Evolutionary conservation across 2,113 vertebrate species (phyloP).

Genomic region (Corapipo altera): DNA sequence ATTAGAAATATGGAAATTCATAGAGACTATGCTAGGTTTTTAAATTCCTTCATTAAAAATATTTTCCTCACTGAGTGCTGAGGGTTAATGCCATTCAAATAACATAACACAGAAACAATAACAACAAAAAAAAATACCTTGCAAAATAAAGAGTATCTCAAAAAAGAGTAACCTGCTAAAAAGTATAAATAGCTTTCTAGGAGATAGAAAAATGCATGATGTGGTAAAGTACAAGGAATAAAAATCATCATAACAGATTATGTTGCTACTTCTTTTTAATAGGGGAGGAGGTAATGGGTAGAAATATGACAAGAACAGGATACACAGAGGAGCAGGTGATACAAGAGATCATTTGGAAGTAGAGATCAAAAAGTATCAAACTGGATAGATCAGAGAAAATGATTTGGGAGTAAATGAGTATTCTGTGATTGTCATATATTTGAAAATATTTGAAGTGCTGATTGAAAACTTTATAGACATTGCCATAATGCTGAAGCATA

Average conservation of each 20-base stretch:
- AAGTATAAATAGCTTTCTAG: background rate
- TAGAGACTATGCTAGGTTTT: background rate
- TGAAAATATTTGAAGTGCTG: constrained; percentile 40
- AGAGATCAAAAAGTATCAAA: background rate
- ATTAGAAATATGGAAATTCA: background rate
- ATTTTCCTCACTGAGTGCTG: background rate
- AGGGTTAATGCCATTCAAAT: background rate
- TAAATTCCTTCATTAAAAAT: background rate
- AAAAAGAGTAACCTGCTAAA: background rate
- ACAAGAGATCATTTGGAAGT: background rate
- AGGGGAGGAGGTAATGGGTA: background rate
- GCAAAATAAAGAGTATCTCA: background rate
- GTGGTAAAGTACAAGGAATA: background rate
- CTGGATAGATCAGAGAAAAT: background rate
- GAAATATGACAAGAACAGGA: background rate
- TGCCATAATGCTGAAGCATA: background rate
- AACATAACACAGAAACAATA: background rate
- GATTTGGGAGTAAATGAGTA: background rate
- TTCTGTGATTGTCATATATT: background rate
- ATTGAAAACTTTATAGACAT: background rate
- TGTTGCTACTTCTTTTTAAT: background rate
- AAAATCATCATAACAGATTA: background rate
- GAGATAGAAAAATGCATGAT: background rate
- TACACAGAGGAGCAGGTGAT: background rate
- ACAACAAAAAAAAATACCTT: background rate